These are phyloP conservation scores for Bombus huntii DNA, from an alignment of 1,140 invertebrate species.

Conservation along the genomic window DNA sequence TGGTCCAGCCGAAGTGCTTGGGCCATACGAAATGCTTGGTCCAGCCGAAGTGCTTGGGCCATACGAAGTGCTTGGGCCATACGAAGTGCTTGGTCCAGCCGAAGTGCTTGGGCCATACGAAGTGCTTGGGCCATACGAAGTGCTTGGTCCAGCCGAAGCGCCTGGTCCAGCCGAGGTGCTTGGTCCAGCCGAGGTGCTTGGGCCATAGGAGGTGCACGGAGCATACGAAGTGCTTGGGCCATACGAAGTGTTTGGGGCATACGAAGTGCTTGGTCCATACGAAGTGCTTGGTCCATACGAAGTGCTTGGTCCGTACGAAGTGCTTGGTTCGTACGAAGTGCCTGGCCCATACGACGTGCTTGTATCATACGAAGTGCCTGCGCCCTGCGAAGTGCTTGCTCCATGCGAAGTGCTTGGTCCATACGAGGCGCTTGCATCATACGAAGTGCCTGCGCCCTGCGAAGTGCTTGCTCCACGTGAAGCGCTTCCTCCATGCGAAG, in stretches of 20 bases:
- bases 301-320: too few relatives aligned
- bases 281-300: too few relatives aligned
- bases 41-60: fast-evolving
- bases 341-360: fast-evolving
- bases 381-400: too few relatives aligned
- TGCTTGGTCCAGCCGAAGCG: fast-evolving
- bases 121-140: too few relatives aligned
- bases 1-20: too few relatives aligned
- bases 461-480: too few relatives aligned
- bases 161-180: fast-evolving
- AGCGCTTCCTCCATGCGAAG: too few relatives aligned
- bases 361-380: too few relatives aligned
- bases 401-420: too few relatives aligned
- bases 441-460: fast-evolving
- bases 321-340: too few relatives aligned
- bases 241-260: fast-evolving
- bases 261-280: fast-evolving
- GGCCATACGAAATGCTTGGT: fast-evolving
- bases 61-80: fast-evolving
- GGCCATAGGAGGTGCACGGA: too few relatives aligned
- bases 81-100: fast-evolving
- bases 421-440: fast-evolving
- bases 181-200: too few relatives aligned
- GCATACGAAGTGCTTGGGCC: fast-evolving
- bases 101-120: fast-evolving